Evolutionary conservation across 1,140 invertebrate species (phyloP).

Genomic region (Alviniconcha marisindica): DNA sequence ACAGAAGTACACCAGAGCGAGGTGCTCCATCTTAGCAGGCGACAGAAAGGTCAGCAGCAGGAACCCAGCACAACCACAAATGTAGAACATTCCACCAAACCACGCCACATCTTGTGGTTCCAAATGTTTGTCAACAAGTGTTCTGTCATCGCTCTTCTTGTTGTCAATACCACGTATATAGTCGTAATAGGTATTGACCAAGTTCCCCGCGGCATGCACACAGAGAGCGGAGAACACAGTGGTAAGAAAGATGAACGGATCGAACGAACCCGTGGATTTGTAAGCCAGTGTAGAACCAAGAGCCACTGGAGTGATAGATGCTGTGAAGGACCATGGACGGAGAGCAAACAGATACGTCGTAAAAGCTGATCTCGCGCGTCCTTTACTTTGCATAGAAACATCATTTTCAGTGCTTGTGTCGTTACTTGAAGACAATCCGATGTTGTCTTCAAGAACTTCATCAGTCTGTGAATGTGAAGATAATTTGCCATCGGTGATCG

Average conservation of each 20-base stretch:
- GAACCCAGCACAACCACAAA: constrained; percentile 92
- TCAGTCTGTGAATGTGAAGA: too few species aligned
- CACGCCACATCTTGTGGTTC: constrained; percentile 90
- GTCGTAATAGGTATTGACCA: constrained; percentile 98
- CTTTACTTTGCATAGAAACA: too few species aligned
- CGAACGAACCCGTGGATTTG: constrained; percentile 85
- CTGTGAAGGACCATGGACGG: constrained; percentile 94
- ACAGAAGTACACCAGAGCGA: constrained; percentile 95
- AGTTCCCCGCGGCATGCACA: constrained; percentile 95
- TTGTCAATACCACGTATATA: constrained; percentile 95
- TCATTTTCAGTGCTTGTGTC: too few species aligned
- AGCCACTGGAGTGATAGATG: constrained; percentile 91
- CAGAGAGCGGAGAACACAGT: constrained; percentile 91
- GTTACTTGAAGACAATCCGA: too few species aligned
- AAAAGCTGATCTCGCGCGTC: not conserved
- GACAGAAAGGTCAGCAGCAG: constrained; percentile 87
- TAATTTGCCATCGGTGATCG: not conserved
- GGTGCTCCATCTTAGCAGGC: constrained; percentile 93
- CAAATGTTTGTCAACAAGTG: constrained; percentile 92
- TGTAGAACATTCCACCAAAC: constrained; percentile 91
- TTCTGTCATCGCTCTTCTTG: constrained; percentile 89
- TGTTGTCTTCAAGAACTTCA: too few species aligned
- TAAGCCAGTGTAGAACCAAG: constrained; percentile 91
- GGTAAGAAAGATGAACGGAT: constrained; percentile 85
- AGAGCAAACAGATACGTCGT: constrained; percentile 79